Evolutionary conservation across 2,888 invertebrate species (phyloP).

Genomic region (Drosophila diplacantha): DNA sequence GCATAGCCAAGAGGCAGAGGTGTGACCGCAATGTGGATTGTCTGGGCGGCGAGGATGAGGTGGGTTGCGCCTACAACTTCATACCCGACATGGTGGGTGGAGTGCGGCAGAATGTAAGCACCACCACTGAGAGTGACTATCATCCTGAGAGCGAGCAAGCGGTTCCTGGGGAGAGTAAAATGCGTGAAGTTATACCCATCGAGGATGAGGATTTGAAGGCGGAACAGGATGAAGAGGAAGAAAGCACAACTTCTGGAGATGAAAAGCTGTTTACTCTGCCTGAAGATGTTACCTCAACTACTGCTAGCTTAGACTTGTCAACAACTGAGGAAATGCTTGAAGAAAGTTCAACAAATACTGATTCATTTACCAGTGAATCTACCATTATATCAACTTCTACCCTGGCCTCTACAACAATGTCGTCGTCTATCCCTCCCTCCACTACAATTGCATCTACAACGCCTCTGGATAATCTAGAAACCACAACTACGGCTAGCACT

Average conservation of each 20-base stretch:
- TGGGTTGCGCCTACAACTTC: conserved; percentile 80
- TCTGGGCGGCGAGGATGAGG: conserved; percentile 88
- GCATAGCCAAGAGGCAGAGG: conserved; percentile 82
- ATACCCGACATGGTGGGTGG: conserved; percentile 73
- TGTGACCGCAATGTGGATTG: conserved; percentile 89
- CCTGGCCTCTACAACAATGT: conserved; percentile 7
- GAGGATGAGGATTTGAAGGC: conserved; percentile 42
- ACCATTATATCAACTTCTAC: conserved; percentile 2
- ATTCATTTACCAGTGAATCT: conserved; percentile 3
- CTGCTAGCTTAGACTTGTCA: conserved; percentile 4
- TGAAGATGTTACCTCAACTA: conserved; percentile 3
- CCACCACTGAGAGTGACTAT: conserved; percentile 68
- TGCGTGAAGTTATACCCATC: conserved; percentile 46
- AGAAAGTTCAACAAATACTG: background rate
- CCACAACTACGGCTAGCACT: conserved; percentile 34
- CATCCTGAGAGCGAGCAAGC: conserved; percentile 42
- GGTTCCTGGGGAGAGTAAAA: background rate
- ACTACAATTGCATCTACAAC: conserved; percentile 11
- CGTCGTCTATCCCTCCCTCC: background rate
- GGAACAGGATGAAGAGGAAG: conserved; percentile 7
- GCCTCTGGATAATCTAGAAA: background rate
- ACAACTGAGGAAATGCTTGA: background rate
- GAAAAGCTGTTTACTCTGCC: background rate
- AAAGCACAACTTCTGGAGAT: conserved; percentile 1
- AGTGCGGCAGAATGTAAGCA: conserved; percentile 45